Evolutionary conservation across 2,113 vertebrate genomes (phyloP), one percentile per base, ranked within the genome.

Genomic region (Phrynocephalus versicolor): DNA sequence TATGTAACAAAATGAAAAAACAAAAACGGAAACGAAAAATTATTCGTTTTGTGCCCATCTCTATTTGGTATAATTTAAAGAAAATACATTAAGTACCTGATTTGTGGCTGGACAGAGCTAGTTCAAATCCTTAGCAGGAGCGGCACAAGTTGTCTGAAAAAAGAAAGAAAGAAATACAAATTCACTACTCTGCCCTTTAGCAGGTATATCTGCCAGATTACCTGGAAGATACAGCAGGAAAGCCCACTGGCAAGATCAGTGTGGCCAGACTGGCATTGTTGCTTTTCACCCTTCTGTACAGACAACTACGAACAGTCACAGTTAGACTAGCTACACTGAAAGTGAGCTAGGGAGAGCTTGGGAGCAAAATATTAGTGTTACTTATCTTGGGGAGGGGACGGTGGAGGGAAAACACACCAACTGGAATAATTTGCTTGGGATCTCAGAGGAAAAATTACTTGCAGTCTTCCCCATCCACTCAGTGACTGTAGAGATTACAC

Each of bases 1-100:
- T n/a, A n/a, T n/a, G n/a, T n/a, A n/a, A n/a, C n/a, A n/a, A n/a
- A n/a, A n/a, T n/a, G n/a, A n/a, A n/a, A n/a, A n/a, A n/a, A n/a
- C n/a, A n/a, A n/a, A n/a, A n/a, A n/a, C n/a, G n/a, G n/a, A n/a
- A n/a, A n/a, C n/a, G n/a, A n/a, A n/a, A n/a, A n/a, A n/a, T n/a
- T n/a, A n/a, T n/a, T n/a, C n/a, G n/a, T n/a, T n/a, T n/a, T n/a
- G n/a, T n/a, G n/a, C n/a, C n/a, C n/a, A n/a, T n/a, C n/a, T n/a
- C n/a, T n/a, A n/a, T n/a, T n/a, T n/a, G n/a, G n/a, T n/a, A n/a
- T n/a, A n/a, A 37, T 90, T 45, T 21, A 78, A 30, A 81, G 77
- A 73, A n/a, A 71, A 87, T 84, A 41, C 14, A 21, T 67, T 71
- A 62, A 27, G 57, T 83, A 92, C 94, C 93, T 92, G 86, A 71